Conservation (phyloP, 2,888 invertebrate species). For the Micropterix aruncella region DNA sequence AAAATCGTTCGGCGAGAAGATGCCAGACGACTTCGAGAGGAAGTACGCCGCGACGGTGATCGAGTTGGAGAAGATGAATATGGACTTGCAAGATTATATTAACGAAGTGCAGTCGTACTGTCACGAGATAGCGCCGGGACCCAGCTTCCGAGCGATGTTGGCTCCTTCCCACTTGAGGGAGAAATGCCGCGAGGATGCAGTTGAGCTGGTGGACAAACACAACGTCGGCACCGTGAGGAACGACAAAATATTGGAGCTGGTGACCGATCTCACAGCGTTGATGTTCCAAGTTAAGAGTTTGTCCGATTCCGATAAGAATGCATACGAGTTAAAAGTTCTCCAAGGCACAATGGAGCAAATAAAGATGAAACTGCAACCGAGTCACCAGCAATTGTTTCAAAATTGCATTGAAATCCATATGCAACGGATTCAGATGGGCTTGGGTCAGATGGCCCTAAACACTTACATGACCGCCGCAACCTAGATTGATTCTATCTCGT, state of each 20-base stretch:
- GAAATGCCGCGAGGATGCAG: conserved; percentile 75
- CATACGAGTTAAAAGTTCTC: conserved; percentile 79
- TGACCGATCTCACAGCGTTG: conserved; percentile 79
- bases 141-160: conserved; percentile 73
- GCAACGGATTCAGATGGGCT: conserved; percentile 73
- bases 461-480: conserved; percentile 11
- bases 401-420: conserved; percentile 85
- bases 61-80: conserved; percentile 83
- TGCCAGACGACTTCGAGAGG: conserved; percentile 79
- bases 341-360: conserved; percentile 88
- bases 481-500: too few relatives aligned
- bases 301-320: conserved; percentile 70
- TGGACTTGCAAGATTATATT: conserved; percentile 72
- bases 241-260: conserved; percentile 56
- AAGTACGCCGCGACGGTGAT: conserved; percentile 80
- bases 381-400: conserved; percentile 67
- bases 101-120: conserved; percentile 75
- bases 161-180: conserved; percentile 80
- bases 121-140: conserved; percentile 77
- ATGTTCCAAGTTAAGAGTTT: conserved; percentile 76
- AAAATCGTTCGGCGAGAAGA: conserved; percentile 62
- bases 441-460: conserved; percentile 30
- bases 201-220: conserved; percentile 63
- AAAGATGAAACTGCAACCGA: conserved; percentile 59
- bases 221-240: conserved; percentile 45